Conservation (phyloP, 1,140 invertebrate species). For the Heliconius himera region DNA sequence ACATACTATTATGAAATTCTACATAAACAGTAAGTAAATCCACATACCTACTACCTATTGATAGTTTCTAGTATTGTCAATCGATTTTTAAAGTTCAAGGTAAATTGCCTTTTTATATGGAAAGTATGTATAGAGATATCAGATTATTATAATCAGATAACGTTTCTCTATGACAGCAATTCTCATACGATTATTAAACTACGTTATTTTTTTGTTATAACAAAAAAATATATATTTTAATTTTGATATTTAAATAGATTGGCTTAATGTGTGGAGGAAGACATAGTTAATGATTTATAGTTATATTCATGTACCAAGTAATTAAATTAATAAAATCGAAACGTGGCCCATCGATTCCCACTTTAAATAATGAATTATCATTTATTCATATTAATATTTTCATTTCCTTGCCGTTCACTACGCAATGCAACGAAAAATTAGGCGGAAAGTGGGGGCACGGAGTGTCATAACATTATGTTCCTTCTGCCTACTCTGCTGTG, state of each 20-base stretch:
- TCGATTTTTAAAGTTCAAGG: slow-evolving; percentile 63
- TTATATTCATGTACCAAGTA: no score
- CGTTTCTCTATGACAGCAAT: neutral
- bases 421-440: no score
- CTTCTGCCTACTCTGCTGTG: no score
- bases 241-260: neutral
- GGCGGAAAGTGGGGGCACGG: no score
- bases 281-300: no score
- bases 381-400: no score
- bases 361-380: no score
- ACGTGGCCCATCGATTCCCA: no score
- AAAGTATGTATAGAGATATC: slow-evolving; percentile 42
- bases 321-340: no score
- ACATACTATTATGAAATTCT: neutral
- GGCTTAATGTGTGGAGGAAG: no score
- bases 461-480: no score
- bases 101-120: slow-evolving; percentile 39
- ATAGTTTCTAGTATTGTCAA: slow-evolving; percentile 46
- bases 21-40: neutral
- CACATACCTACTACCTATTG: neutral
- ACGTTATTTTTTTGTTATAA: neutral
- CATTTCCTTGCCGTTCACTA: no score
- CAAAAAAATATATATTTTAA: neutral
- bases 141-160: neutral
- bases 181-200: neutral